Conservation (phyloP, 2,797 vertebrate species). For the Gobionotothen gibberifrons region DNA sequence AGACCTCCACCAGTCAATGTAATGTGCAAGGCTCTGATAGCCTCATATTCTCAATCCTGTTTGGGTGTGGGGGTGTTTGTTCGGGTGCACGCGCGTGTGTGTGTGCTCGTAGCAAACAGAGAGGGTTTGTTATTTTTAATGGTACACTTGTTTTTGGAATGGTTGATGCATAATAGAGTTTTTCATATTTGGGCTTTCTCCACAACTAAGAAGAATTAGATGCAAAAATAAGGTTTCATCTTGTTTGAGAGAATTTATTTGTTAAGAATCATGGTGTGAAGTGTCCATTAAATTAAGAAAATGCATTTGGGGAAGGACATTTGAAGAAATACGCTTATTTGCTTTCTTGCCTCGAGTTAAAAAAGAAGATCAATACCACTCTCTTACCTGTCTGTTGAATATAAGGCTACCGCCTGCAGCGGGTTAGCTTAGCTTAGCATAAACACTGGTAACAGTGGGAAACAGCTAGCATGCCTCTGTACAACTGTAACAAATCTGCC, state of each 20-base stretch:
- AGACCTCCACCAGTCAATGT: constrained; percentile 83
- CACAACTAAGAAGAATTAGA: constrained; percentile 1
- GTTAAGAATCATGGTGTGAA: not conserved
- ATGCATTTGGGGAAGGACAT: not conserved
- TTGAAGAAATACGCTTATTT: not conserved
- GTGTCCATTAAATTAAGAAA: not conserved
- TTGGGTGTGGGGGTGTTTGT: constrained; percentile 46
- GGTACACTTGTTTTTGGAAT: constrained; percentile 25
- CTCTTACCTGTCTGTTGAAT: constrained; percentile 4
- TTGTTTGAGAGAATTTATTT: not conserved
- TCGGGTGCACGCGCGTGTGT: constrained; percentile 10
- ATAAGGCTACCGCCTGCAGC: not conserved
- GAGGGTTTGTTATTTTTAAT: constrained; percentile 31
- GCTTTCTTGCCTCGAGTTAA: not conserved
- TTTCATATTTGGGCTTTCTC: constrained; percentile 19
- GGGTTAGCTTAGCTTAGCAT: constrained; percentile 13
- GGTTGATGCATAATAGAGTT: constrained; percentile 8
- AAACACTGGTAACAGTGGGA: not conserved
- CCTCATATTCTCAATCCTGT: constrained; percentile 67
- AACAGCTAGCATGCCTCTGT: not conserved
- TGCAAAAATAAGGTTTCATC: not conserved
- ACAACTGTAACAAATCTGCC: not conserved
- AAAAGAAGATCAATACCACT: constrained; percentile 5
- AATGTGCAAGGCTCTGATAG: constrained; percentile 75
- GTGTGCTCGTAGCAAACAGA: constrained; percentile 6